Conservation (phyloP, 1,140 invertebrate genomes). For the Drosophila nebulosa region DNA sequence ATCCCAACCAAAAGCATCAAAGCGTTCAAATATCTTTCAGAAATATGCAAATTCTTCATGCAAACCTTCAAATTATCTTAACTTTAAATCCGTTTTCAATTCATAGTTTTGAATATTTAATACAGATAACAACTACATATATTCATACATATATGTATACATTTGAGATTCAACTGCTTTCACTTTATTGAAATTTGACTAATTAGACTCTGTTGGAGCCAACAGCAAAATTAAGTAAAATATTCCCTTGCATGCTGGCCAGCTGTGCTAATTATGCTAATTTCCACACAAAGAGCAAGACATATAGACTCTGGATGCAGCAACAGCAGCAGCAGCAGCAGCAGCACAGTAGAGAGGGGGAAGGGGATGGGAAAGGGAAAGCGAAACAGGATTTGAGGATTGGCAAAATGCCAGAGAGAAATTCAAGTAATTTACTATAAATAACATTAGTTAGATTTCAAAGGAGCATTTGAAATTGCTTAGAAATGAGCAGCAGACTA, state of each 20-base stretch:
- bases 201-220: conserved; percentile 42
- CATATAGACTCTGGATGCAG: not conserved
- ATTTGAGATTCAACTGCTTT: not conserved
- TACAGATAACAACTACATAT: not conserved
- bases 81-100: too few relatives aligned
- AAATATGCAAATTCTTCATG: too few relatives aligned
- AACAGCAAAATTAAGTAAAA: conserved; percentile 10
- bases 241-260: conserved; percentile 11
- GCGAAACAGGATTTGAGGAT: not conserved
- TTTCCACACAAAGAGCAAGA: conserved; percentile 10
- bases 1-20: too few relatives aligned
- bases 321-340: not conserved
- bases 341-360: not conserved
- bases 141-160: conserved; percentile 6
- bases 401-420: not conserved
- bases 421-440: conserved; percentile 43
- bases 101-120: too few relatives aligned
- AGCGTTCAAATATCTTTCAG: too few relatives aligned
- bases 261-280: conserved; percentile 55
- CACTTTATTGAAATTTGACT: conserved; percentile 33
- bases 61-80: too few relatives aligned
- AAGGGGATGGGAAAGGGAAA: not conserved
- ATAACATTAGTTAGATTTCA: conserved; percentile 22
- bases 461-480: conserved; percentile 14
- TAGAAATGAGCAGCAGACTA: conserved; percentile 11